Conservation (phyloP, 2,888 invertebrate species). For the Cantharis nigra region DNA sequence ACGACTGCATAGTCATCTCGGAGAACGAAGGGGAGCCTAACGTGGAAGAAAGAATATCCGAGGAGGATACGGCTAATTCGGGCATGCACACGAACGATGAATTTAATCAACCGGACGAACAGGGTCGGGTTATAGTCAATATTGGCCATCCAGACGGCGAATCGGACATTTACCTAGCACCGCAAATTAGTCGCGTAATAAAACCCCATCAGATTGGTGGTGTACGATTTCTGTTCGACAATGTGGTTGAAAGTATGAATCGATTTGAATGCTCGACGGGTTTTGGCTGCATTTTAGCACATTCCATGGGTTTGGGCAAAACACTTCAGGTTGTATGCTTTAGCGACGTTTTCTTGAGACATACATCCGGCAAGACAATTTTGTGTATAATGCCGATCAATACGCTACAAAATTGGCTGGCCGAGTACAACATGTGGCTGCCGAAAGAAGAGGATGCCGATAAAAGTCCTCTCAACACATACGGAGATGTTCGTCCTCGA, state of each 20-base stretch:
- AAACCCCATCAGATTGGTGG: conserved; percentile 90
- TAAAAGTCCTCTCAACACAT: conserved; percentile 61
- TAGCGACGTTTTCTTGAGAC: conserved; percentile 91
- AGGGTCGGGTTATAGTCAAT: conserved; percentile 90
- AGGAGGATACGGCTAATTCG: conserved; percentile 88
- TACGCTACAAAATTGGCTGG: conserved; percentile 96
- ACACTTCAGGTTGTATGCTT: conserved; percentile 93
- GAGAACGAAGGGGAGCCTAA: conserved; percentile 80
- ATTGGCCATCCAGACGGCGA: conserved; percentile 91
- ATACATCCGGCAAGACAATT: conserved; percentile 86
- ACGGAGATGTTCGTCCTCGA: conserved; percentile 74
- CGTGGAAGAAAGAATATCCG: conserved; percentile 68
- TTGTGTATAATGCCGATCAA: conserved; percentile 98
- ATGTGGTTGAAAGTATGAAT: conserved; percentile 91
- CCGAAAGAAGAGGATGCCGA: conserved; percentile 66
- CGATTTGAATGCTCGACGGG: conserved; percentile 86
- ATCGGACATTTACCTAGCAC: conserved; percentile 88
- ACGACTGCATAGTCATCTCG: conserved; percentile 86
- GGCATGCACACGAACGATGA: conserved; percentile 92
- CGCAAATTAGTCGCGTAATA: conserved; percentile 86
- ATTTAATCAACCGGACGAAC: conserved; percentile 88
- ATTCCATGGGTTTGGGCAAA: conserved; percentile 99
- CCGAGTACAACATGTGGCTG: conserved; percentile 97
- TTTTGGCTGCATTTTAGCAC: conserved; percentile 97
- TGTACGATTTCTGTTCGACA: conserved; percentile 89